Evolutionary conservation across 2,797 vertebrate genomes (phyloP), one percentile per base, ranked within the genome.

Genomic region (Aulostomus chinensis): DNA sequence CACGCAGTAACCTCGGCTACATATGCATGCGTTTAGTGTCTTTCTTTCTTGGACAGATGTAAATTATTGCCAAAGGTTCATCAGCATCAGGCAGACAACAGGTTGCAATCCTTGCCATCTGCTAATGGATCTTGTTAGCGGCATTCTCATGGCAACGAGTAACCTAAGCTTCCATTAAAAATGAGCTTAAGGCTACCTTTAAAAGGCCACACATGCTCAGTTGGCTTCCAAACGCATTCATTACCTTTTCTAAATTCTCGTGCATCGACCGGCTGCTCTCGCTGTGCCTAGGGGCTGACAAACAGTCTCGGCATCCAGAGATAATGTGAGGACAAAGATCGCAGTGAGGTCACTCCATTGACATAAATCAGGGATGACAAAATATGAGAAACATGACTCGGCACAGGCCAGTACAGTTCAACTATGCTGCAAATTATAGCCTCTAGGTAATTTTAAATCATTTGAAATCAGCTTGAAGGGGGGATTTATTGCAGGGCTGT

Each of bases 41-140:
- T 13, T 40, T 13, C n/a, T 40, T 14, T 63, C 36, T 22, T 11
- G 33, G 28, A 48, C 55, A 52, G 22, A 73, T 47, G 67, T 39
- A 54, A 58, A 54, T 29, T 25, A 42, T 37, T 45, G 45, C 61
- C 38, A 31, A 12, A 3, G 15, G 16, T 41, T 14, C 24, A 30
- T 32, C 20, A 24, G n/a, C 26, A 31, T 67, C 53, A 28, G 31
- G 49, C 18, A 50, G 32, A 65, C 37, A 45, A 67, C 35, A 41
- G 26, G 21, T 38, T 39, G n/a, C 58, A 71, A 62, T 61, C 32
- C 66, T 71, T 63, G 66, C 53, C 39, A 65, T 60, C 35, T 67
- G 54, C 68, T 74, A 45, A 69, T 63, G 51, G 56, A 63, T 69
- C 74, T 66, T 22, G 24, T 88, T 74, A 64, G 59, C 38, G 9